phyloP scores from a whole-genome alignment of 2,113 vertebrate species.

The Apus apus region DNA sequence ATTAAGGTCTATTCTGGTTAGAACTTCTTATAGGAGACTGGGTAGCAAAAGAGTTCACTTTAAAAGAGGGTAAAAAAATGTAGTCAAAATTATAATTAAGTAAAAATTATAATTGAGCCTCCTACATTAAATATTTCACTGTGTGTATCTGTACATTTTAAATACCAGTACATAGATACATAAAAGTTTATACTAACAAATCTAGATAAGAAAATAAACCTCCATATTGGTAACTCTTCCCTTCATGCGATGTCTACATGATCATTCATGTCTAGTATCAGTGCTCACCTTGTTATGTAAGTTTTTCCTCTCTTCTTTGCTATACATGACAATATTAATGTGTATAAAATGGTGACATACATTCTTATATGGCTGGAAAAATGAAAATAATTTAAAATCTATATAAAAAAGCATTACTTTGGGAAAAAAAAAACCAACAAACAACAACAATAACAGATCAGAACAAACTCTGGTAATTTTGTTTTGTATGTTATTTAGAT shows the following conservation, averaged over 20 bases:
- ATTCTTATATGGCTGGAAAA: background rate
- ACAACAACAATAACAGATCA: too few species aligned
- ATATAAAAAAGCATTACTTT: background rate
- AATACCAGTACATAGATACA: background rate
- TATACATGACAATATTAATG: background rate
- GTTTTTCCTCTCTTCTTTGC: background rate
- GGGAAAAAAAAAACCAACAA: background rate
- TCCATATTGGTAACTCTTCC: background rate
- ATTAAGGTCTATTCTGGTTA: background rate
- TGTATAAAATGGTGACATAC: background rate
- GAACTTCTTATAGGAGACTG: background rate
- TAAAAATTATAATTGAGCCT: background rate
- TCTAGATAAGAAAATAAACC: background rate
- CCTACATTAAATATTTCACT: background rate
- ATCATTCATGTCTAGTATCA: background rate
- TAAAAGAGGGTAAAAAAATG: background rate
- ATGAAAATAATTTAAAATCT: background rate
- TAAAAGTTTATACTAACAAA: background rate
- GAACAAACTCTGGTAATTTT: background rate
- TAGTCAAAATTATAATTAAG: background rate
- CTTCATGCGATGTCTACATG: background rate
- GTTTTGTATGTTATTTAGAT: background rate
- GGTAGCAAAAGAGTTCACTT: rapidly evolving
- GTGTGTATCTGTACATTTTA: background rate
- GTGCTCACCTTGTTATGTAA: background rate